Evolutionary conservation across 2,888 invertebrate species (phyloP), one percentile per base, ranked within the genome.

Genomic region (Poecilobothrus nobilitatus): DNA sequence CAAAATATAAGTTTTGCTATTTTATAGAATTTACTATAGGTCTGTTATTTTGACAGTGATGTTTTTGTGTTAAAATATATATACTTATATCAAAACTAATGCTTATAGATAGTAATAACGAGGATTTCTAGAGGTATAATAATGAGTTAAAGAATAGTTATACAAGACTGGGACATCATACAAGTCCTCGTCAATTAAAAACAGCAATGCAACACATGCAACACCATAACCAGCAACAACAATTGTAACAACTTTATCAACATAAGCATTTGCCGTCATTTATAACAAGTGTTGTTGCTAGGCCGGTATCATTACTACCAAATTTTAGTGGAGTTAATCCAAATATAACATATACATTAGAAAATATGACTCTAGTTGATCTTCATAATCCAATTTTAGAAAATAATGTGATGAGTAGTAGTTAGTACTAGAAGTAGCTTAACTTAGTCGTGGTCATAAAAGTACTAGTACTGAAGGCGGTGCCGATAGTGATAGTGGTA

Each of bases 401-500:
- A 70, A 71, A 69, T 65, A 66, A 69, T 65, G 21, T 70, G 34
- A 63, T 65, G 53, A 44, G 27, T 20, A 67, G 63, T 53, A 65
- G n/a, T n/a, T n/a, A n/a, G 67, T 27, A 34, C 63, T 22, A 34
- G 67, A 18, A 53, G 63, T 63, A 65, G 20, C 8, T 27, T 63
- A 66, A 65, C 22, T 68, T n/a, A 70, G 64, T 41, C 76, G 76
- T 73, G 77, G 78, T 20, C 78, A 76, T 70, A 80, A 81, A 71
- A 78, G 78, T 67, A 18, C 33, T 37, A 65, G 64, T n/a, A 33
- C 33, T 37, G 34, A 37, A n/a, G 68, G 67, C 22, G 67, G 70
- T 71, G 73, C 75, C 15, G 80, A 78, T 44, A 82, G 82, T 71
- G 81, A 82, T 73, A 79, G 82, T 3, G 81, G 80, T 37, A 81